Base-by-base conservation (phyloP, 2,797 vertebrate genomes). In the Protonibea diacanthus region DNA sequence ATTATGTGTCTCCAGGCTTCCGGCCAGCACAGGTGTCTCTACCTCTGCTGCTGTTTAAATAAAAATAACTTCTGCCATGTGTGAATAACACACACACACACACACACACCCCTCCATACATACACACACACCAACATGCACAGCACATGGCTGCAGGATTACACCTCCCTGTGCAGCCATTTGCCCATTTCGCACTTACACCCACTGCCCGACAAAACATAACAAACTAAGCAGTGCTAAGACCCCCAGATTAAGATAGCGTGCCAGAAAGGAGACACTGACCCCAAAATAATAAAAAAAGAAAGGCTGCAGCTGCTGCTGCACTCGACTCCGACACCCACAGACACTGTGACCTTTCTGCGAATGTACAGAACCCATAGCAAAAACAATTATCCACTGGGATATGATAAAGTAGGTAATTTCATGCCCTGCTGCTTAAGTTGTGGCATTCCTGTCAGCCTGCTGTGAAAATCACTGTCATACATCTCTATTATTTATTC, bases 331-430 rank as follows among this genome's bases (percentile, higher is more conserved):
- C 57, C 72, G 76, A 89, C 79, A 84, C 75, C 81, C 78, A 85
- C 78, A 84, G 67, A 86, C 85, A 77, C 74, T 49, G 66, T 88
- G 89, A 80, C 88, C 78, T 85, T 71, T 89, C 87, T 85, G 82
- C 84, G 86, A 90, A 89, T 76, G 84, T 60, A 88, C 80, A 86
- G 56, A 67, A 82, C n/a, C 85, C 89, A 86, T 61, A 86, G 89
- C 78, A 87, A 94, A 93, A 94, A 94, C 90, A 94, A 93, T 93
- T 93, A 93, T 91, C 88, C 88, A 86, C 55, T 69, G 60, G 88
- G 88, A 93, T 88, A 86, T 93, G 94, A 95, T 95, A 94, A 93
- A 93, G 92, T 86, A 88, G 83, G 89, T 93, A 91, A 95, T 95
- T 95, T 95, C 93, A 95, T 93, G 94, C 82, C 89, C 87, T 90